Percentiles rank a stretch among this genome's conserved stretches.
Evolutionary conservation across 2,113 vertebrate species (phyloP).

Genomic region (Colinus virginianus): DNA sequence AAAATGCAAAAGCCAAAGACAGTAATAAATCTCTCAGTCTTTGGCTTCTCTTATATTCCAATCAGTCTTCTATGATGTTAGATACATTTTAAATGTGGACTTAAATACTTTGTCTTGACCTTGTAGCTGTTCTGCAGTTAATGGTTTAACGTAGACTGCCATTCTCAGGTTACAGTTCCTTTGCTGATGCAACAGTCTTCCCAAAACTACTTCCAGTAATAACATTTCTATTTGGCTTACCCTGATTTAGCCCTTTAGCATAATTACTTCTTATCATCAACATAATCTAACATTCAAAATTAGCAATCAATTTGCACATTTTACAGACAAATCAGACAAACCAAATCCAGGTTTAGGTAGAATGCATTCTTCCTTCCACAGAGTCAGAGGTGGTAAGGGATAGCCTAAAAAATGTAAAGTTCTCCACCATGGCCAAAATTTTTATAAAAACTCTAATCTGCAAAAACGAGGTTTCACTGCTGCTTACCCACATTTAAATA

Average conservation of each 20-base stretch:
- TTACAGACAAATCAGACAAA: slow-evolving; percentile 27
- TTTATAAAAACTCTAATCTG: slow-evolving; percentile 27
- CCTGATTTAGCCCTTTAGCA: background rate
- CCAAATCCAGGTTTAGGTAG: background rate
- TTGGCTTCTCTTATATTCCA: background rate
- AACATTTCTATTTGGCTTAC: slow-evolving; percentile 51
- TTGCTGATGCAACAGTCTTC: slow-evolving; percentile 51
- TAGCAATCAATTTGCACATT: slow-evolving; percentile 40
- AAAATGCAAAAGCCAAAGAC: background rate
- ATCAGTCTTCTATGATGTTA: background rate
- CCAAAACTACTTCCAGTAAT: slow-evolving; percentile 52
- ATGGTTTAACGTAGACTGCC: background rate
- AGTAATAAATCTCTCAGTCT: slow-evolving; percentile 6
- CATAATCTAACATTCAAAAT: slow-evolving; percentile 48
- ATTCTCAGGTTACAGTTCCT: slow-evolving; percentile 19
- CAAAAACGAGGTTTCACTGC: slow-evolving; percentile 31
- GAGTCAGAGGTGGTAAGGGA: background rate
- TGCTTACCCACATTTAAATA: slow-evolving; percentile 34
- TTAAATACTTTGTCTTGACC: slow-evolving; percentile 49
- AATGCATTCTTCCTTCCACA: background rate
- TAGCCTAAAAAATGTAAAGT: background rate
- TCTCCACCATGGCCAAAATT: slow-evolving; percentile 12
- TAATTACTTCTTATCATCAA: slow-evolving; percentile 51
- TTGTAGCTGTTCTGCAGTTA: slow-evolving; percentile 41
- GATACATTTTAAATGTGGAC: slow-evolving; percentile 19